Base-by-base conservation (phyloP, 2,888 invertebrate species). In the Aleiodes leptofemur region DNA sequence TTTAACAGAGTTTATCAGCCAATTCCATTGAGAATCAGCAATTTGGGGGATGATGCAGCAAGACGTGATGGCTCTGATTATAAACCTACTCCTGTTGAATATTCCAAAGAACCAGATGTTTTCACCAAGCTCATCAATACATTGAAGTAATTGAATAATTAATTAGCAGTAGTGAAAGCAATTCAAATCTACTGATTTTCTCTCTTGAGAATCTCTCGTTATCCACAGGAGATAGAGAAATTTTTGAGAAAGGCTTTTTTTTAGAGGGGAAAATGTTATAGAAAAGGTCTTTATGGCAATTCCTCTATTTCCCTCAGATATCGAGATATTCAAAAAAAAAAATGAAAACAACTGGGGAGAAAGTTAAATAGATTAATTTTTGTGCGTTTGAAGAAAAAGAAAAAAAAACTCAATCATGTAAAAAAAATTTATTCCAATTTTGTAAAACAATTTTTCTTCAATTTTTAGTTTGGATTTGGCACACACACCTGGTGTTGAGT, bases 61-160 rank as follows among this genome's bases (percentile, higher is more conserved):
- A 80, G 81, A 57, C 84, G 82, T 0, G 87, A 88, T 66, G 86
- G 86, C 8, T 85, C 88, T n/a, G 88, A 87, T 78, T 90, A 90
- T 71, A 90, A 89, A 76, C 84, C 85, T 70, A 83, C 82, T 34
- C 90, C 90, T 48, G 78, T 72, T 13, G 82, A 74, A 56, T 82
- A 79, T 64, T 78, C 79, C 1, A 73, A 79, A 64, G 80, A 82
- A 29, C 77, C 82, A 4, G 89, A 89, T 79, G 81, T 80, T 64
- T 87, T 90, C 66, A 82, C 83, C 11, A 79, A 80, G 74, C 79
- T 88, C 48, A 76, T 86, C 31, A 78, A 79, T 59, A 80, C 84
- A 38, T 76, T 83, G 29, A 80, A 83, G 85, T 86, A 74, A 83
- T 81, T 79, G 75, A 73, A 23, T 51, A 55, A 38, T 31, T 1